These are phyloP conservation scores for Mycetomoellerius zeteki DNA, from an alignment of 1,140 invertebrate genomes.

Conservation along the genomic window DNA sequence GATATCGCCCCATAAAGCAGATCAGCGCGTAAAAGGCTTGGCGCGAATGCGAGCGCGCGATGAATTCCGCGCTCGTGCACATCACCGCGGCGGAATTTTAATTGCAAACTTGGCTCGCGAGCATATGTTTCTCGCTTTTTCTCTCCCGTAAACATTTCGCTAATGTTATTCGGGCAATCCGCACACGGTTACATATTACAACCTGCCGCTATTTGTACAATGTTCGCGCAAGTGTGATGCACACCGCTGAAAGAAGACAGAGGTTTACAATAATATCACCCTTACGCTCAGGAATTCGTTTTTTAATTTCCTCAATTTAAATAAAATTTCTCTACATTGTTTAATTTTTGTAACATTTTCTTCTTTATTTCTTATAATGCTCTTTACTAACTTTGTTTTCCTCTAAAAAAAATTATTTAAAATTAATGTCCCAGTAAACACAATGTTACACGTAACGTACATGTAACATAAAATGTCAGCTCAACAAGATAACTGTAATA, in stretches of 20 bases:
- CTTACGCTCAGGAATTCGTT: neutral
- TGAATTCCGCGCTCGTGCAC: slow-evolving; percentile 20
- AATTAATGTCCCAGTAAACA: too few relatives aligned
- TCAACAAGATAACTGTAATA: too few relatives aligned
- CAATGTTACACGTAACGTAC: too few relatives aligned
- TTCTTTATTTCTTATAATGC: too few relatives aligned
- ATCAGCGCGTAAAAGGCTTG: neutral
- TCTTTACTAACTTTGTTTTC: neutral
- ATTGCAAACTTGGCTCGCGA: slow-evolving; percentile 24
- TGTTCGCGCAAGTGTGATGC: neutral
- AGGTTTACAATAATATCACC: slow-evolving; percentile 1
- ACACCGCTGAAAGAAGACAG: neutral
- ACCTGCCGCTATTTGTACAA: slow-evolving; percentile 20
- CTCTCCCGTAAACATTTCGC: slow-evolving; percentile 40
- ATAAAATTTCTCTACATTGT: neutral
- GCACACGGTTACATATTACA: slow-evolving; percentile 23
- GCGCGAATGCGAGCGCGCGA: neutral
- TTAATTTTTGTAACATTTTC: neutral
- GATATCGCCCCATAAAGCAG: slow-evolving; percentile 48
- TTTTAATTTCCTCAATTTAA: slow-evolving; percentile 11
- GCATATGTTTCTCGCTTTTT: slow-evolving; percentile 47
- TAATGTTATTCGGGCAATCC: slow-evolving; percentile 54
- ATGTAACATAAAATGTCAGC: too few relatives aligned
- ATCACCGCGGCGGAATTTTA: slow-evolving; percentile 57
- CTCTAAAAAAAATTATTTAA: neutral